These are phyloP conservation scores for Pemphredon lugubris DNA, from an alignment of 2,888 invertebrate genomes.

Conservation along the genomic window DNA sequence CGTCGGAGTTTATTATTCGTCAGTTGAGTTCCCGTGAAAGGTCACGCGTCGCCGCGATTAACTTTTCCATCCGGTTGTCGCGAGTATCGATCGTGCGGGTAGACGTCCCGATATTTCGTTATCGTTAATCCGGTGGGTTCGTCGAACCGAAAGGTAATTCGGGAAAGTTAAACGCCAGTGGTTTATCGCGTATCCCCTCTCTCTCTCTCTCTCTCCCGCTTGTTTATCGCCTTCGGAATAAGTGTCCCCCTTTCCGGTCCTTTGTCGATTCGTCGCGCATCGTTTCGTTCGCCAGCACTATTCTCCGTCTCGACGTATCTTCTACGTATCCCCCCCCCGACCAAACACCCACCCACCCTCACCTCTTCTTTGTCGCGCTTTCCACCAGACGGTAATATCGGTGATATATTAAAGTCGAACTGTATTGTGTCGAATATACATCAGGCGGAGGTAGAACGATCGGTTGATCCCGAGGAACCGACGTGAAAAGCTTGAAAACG, in stretches of 20 bases:
- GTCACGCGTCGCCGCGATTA: no score
- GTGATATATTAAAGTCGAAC: slow-evolving; percentile 65
- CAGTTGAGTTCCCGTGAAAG: neutral
- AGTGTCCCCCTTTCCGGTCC: slow-evolving; percentile 20
- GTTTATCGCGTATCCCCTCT: no score
- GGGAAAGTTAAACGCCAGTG: no score
- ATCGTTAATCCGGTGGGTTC: no score
- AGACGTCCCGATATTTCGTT: no score
- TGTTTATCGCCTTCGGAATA: slow-evolving; percentile 38
- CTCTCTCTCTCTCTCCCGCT: slow-evolving; percentile 19
- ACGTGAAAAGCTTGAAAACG: slow-evolving; percentile 51
- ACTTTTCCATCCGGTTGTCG: no score
- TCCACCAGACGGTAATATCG: slow-evolving; percentile 57
- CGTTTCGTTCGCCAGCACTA: slow-evolving; percentile 31
- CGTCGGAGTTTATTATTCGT: neutral
- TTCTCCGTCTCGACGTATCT: no score
- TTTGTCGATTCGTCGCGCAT: slow-evolving; percentile 45
- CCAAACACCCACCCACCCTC: slow-evolving; percentile 10
- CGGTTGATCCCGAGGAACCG: slow-evolving; percentile 58
- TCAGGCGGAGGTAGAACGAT: slow-evolving; percentile 39
- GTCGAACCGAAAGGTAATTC: neutral
- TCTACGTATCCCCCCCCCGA: neutral
- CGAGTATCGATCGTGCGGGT: no score
- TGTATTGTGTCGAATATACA: slow-evolving; percentile 56
- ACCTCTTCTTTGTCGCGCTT: slow-evolving; percentile 30